Evolutionary conservation across 2,888 invertebrate genomes (phyloP).

Genomic region (Mechanitis mazaeus): DNA sequence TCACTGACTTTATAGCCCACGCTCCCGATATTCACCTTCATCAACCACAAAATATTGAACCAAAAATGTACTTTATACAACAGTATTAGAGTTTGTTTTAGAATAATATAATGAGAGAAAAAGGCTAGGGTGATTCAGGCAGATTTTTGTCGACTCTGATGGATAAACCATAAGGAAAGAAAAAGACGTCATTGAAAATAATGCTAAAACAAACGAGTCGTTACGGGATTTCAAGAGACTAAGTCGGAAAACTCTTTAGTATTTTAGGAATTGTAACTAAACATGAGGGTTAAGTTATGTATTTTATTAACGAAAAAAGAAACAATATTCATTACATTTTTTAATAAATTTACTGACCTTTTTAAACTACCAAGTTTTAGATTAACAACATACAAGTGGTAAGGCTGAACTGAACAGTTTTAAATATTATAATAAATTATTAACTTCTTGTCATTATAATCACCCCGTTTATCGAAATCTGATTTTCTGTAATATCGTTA

Average conservation of each 20-base stretch:
- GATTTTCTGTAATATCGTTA: no score
- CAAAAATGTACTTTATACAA: conserved; percentile 36
- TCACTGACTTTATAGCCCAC: conserved; percentile 61
- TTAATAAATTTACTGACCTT: no score
- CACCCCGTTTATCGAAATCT: no score
- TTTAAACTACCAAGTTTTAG: no score
- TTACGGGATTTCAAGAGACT: conserved; percentile 5
- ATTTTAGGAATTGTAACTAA: not conserved
- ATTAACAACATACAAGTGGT: no score
- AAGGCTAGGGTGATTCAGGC: conserved; percentile 49
- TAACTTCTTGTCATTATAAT: no score
- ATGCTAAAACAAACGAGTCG: conserved; percentile 43
- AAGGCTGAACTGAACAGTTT: no score
- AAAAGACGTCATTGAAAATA: conserved; percentile 57
- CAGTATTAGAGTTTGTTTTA: conserved; percentile 32
- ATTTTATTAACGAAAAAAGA: no score
- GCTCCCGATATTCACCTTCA: conserved; percentile 59
- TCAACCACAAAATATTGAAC: conserved; percentile 36
- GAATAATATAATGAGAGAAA: conserved; percentile 19
- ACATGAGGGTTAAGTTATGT: no score
- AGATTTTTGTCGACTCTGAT: conserved; percentile 60
- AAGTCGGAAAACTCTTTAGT: not conserved
- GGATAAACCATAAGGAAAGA: conserved; percentile 50
- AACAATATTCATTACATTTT: no score
- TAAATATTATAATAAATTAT: no score